Evolutionary conservation across 1,140 invertebrate genomes (phyloP).

Genomic region (Macrotrachela quadricornifera): DNA sequence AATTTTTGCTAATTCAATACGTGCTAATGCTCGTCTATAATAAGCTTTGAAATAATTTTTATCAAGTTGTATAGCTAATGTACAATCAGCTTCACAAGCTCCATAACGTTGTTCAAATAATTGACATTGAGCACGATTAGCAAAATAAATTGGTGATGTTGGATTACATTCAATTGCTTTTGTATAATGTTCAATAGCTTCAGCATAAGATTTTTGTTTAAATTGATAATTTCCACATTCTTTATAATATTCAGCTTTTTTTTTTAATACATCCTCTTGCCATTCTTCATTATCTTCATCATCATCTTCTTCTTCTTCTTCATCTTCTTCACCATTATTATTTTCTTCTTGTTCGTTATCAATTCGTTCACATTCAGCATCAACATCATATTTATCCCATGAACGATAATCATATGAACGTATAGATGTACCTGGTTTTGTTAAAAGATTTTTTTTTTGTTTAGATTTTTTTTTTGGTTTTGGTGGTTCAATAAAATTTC

Average conservation of each 20-base stretch:
- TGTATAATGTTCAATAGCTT: constrained; percentile 56
- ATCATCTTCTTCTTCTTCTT: constrained; percentile 31
- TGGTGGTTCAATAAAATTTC: constrained; percentile 16
- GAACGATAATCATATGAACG: constrained; percentile 41
- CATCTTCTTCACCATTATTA: constrained; percentile 46
- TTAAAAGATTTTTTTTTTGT: constrained; percentile 18
- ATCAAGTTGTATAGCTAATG: constrained; percentile 45
- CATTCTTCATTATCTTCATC: constrained; percentile 27
- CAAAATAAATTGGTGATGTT: constrained; percentile 55
- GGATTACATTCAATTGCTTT: constrained; percentile 51
- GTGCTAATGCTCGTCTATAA: constrained; percentile 46
- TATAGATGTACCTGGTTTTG: constrained; percentile 19
- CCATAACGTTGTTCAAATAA: constrained; percentile 40
- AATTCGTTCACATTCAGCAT: constrained; percentile 19
- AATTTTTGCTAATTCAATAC: constrained; percentile 39
- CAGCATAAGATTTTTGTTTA: constrained; percentile 48
- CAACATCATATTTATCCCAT: constrained; percentile 61
- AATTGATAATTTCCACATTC: constrained; percentile 18
- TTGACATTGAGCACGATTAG: constrained; percentile 65
- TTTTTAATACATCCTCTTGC: constrained; percentile 23
- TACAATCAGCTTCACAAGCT: constrained; percentile 53
- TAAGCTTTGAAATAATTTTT: constrained; percentile 55
- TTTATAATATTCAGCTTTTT: constrained; percentile 28
- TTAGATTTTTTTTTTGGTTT: constrained; percentile 21
- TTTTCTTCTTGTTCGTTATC: constrained; percentile 14